These are phyloP conservation scores for Rhynchotus rufescens DNA, from an alignment of 2,797 vertebrate genomes.

Conservation along the genomic window DNA sequence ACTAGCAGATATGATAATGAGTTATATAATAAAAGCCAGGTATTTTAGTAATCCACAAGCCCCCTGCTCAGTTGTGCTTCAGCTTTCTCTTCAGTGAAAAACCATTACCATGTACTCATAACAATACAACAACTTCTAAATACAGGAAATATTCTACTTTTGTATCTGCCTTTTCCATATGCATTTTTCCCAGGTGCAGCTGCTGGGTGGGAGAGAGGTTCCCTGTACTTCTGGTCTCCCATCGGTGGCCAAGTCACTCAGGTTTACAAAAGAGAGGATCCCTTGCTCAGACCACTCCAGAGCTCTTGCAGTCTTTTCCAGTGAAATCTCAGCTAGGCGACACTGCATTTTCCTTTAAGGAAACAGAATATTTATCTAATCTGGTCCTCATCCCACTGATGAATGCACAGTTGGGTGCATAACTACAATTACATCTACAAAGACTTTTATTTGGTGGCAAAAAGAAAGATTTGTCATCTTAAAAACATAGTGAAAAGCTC, in stretches of 20 bases:
- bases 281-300: not conserved
- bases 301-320: not conserved
- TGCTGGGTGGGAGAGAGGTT: not conserved
- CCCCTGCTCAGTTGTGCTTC: not conserved
- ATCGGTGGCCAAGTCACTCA: not conserved
- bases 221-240: not conserved
- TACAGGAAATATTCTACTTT: not conserved
- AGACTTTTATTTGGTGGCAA: not conserved
- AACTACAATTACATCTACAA: too few relatives aligned
- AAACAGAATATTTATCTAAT: not conserved
- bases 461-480: not conserved
- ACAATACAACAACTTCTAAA: not conserved
- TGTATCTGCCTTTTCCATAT: not conserved
- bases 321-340: not conserved
- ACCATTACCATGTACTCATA: not conserved
- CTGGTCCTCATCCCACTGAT: too few relatives aligned
- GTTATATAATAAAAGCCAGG: not conserved
- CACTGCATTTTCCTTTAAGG: not conserved
- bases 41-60: not conserved
- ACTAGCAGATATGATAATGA: not conserved
- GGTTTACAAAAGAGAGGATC: not conserved
- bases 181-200: not conserved
- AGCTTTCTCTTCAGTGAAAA: not conserved
- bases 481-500: not conserved
- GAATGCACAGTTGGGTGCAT: not conserved